Evolutionary conservation across 2,797 vertebrate genomes (phyloP).

Genomic region (Mastacembelus armatus): DNA sequence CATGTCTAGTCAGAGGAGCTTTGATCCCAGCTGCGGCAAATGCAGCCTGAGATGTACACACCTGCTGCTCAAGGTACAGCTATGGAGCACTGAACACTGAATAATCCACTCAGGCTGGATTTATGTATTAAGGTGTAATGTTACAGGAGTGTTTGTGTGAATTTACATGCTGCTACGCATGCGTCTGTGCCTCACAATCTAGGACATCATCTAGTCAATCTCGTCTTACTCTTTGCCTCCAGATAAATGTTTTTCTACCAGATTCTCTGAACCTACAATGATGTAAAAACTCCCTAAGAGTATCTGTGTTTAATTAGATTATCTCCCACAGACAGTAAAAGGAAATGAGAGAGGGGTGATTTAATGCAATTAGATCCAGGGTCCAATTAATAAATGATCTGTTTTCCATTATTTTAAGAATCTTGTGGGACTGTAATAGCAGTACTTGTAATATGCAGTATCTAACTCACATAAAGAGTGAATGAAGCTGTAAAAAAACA

Average conservation of each 20-base stretch:
- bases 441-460: constrained; percentile 17
- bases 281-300: constrained; percentile 66
- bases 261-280: constrained; percentile 61
- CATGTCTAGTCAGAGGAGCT: constrained; percentile 68
- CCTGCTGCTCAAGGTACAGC: constrained; percentile 86
- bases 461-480: neutral
- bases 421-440: constrained; percentile 22
- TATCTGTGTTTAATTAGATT: constrained; percentile 68
- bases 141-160: constrained; percentile 34
- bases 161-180: constrained; percentile 6
- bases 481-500: too few relatives aligned
- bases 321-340: constrained; percentile 51
- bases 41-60: constrained; percentile 67
- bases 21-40: constrained; percentile 74
- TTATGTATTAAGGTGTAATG: constrained; percentile 48
- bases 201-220: constrained; percentile 43
- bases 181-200: constrained; percentile 27
- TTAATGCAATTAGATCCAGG: constrained; percentile 60
- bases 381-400: constrained; percentile 65
- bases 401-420: constrained; percentile 52
- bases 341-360: constrained; percentile 30
- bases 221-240: constrained; percentile 42
- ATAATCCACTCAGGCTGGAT: constrained; percentile 44
- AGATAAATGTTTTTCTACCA: constrained; percentile 47
- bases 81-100: constrained; percentile 1